These are phyloP conservation scores for Callitettix versicolor DNA, from an alignment of 1,140 invertebrate species.

Conservation along the genomic window DNA sequence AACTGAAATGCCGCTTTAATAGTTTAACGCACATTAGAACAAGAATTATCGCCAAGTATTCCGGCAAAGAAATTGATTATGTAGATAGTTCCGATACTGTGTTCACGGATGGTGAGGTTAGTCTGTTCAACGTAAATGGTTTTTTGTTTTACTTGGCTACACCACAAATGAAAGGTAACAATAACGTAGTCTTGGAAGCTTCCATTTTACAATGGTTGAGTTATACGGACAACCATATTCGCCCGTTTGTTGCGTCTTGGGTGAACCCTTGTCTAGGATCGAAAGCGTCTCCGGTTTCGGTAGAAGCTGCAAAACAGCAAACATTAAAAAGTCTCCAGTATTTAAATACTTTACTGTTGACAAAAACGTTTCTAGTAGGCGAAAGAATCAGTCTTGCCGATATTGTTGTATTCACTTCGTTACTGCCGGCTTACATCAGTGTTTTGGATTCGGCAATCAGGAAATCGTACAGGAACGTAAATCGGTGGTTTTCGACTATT, in stretches of 20 bases:
- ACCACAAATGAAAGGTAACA: conserved; percentile 40
- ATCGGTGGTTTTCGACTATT: conserved; percentile 62
- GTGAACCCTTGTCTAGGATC: conserved; percentile 14
- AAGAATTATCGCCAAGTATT: conserved; percentile 40
- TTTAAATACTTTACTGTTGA: conserved; percentile 47
- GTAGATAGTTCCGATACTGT: conserved; percentile 6
- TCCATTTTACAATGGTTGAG: conserved; percentile 55
- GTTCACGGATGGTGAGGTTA: conserved; percentile 30
- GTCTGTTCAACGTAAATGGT: conserved; percentile 49
- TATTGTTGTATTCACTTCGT: conserved; percentile 47
- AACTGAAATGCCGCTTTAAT: not conserved
- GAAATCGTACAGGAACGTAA: conserved; percentile 44
- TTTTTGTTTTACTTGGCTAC: conserved; percentile 53
- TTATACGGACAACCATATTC: conserved; percentile 50
- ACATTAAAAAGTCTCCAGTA: conserved; percentile 27
- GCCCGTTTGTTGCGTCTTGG: conserved; percentile 51
- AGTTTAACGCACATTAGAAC: not conserved
- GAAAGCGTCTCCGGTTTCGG: conserved; percentile 19
- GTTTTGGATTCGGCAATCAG: conserved; percentile 35
- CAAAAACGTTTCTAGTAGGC: conserved; percentile 57
- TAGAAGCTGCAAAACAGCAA: conserved; percentile 27
- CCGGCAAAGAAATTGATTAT: conserved; percentile 31
- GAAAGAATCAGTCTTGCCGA: conserved; percentile 64
- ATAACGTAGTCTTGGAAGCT: conserved; percentile 36
- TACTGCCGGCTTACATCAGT: conserved; percentile 37